These are phyloP conservation scores for Euzetes globulus DNA, from an alignment of 2,888 invertebrate genomes.

Conservation along the genomic window DNA sequence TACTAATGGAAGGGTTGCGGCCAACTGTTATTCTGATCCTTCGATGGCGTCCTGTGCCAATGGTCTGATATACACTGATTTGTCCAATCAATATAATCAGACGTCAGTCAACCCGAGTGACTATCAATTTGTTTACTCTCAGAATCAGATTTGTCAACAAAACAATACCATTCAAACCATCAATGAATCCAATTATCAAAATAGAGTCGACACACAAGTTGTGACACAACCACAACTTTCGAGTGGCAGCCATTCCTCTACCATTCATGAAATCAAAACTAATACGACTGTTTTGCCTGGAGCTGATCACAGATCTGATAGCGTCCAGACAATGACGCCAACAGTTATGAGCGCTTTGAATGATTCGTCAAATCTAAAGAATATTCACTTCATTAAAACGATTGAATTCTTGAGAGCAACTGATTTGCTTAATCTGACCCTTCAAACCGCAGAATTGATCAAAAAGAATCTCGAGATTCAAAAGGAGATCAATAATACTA, in stretches of 20 bases:
- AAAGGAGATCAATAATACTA: slow-evolving; percentile 4
- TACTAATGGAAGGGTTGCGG: not conserved
- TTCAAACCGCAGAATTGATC: slow-evolving; percentile 15
- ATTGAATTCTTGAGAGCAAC: slow-evolving; percentile 21
- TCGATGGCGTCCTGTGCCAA: not conserved
- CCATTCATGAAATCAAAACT: not conserved
- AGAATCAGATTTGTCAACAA: not conserved
- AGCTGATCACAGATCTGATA: not conserved
- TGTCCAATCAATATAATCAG: not conserved
- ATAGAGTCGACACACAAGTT: not conserved
- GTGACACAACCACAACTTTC: not conserved
- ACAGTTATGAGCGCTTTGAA: not conserved
- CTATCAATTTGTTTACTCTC: not conserved
- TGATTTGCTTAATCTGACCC: not conserved
- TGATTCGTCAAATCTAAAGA: not conserved
- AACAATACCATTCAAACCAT: not conserved
- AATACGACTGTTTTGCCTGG: not conserved
- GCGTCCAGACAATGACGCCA: not conserved
- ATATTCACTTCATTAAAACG: slow-evolving; percentile 8
- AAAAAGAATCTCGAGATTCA: slow-evolving; percentile 13
- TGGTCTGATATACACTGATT: not conserved
- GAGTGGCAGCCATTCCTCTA: not conserved
- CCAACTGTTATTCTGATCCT: not conserved
- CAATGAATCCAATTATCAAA: not conserved
- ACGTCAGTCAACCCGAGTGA: not conserved